Evolutionary conservation across 2,113 vertebrate species (phyloP).

Genomic region (Tyrannus savana): DNA sequence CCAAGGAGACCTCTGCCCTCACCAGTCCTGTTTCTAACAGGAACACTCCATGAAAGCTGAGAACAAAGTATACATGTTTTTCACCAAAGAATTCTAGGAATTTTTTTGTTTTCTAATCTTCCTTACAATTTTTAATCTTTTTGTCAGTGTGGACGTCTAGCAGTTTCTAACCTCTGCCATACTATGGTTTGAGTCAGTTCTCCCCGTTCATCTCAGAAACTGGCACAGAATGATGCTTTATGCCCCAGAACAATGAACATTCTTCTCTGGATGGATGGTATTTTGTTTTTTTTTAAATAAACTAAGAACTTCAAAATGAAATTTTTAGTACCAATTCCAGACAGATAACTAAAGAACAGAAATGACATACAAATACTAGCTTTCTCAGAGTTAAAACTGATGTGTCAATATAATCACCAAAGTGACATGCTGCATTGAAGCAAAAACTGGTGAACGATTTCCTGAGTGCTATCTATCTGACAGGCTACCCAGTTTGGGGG

Average conservation of each 20-base stretch:
- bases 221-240: background rate
- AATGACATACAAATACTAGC: background rate
- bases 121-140: background rate
- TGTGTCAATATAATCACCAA: background rate
- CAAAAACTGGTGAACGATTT: background rate
- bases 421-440: background rate
- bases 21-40: background rate
- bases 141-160: fast-evolving
- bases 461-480: background rate
- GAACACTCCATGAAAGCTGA: background rate
- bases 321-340: background rate
- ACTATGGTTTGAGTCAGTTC: background rate
- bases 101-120: background rate
- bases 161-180: background rate
- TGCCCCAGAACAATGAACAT: background rate
- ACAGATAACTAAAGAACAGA: background rate
- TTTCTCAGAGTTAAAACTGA: background rate
- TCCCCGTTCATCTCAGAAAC: background rate
- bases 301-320: background rate
- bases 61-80: background rate
- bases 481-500: background rate
- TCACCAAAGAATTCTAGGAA: background rate
- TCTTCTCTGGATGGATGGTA: background rate
- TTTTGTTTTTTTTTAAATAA: background rate
- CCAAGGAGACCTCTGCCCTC: background rate